Conservation (phyloP, 2,113 vertebrate genomes). For the Strix aluco region DNA sequence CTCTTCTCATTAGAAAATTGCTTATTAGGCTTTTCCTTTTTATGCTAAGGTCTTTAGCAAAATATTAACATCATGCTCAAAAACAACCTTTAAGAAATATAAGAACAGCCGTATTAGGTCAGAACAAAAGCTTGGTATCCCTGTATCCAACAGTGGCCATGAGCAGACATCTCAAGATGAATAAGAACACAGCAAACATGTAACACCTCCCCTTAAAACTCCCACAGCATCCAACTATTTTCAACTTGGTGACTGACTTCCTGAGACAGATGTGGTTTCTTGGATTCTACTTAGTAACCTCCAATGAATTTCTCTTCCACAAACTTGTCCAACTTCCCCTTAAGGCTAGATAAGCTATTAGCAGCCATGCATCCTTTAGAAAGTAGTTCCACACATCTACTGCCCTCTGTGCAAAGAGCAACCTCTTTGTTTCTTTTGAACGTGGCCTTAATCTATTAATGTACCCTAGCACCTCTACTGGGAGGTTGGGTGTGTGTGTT, state of each 20-base stretch:
- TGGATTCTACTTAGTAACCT: background rate
- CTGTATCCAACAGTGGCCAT: background rate
- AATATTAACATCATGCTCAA: background rate
- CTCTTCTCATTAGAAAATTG: background rate
- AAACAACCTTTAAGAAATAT: background rate
- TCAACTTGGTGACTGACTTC: background rate
- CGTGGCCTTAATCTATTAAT: background rate
- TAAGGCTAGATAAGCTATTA: background rate
- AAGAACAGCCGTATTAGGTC: background rate
- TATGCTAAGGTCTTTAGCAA: background rate
- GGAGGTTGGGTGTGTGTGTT: background rate
- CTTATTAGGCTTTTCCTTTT: background rate
- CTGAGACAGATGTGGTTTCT: background rate
- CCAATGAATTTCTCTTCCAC: background rate
- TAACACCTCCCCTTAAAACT: background rate
- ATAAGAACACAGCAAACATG: background rate
- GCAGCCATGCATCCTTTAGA: background rate
- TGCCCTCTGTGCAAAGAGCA: background rate
- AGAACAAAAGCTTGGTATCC: background rate
- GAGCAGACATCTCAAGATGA: background rate
- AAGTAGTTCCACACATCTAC: background rate
- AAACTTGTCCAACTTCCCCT: background rate
- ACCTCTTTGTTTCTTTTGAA: background rate
- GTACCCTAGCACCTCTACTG: background rate
- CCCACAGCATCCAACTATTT: background rate